A percentile compares a stretch with the other conserved stretches of the same genome.
phyloP scores from a whole-genome alignment of 2,113 vertebrate genomes.

The Holacanthus passer region DNA sequence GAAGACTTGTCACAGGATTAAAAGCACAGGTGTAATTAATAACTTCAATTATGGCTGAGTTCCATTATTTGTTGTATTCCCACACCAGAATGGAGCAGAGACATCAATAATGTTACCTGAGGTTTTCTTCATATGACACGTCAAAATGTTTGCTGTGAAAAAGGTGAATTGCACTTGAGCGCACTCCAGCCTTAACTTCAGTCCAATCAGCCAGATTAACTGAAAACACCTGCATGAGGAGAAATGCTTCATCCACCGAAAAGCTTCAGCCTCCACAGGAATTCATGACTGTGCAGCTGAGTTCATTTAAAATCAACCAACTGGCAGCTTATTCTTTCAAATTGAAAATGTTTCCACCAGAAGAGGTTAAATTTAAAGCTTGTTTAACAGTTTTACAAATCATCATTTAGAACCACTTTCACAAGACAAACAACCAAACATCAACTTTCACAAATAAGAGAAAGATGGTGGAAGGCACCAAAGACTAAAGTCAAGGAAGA shows the following conservation, averaged over 20 bases:
- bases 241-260: background rate
- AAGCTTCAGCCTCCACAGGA: background rate
- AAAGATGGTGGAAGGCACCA: background rate
- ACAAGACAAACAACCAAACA: background rate
- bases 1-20: background rate
- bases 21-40: too few species aligned
- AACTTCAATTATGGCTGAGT: too few species aligned
- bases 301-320: background rate
- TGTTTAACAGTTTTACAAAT: background rate
- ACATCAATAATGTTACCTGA: background rate
- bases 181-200: background rate
- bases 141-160: background rate
- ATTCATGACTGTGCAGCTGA: background rate
- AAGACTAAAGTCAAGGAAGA: background rate
- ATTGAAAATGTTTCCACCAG: too few species aligned
- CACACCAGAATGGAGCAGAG: background rate
- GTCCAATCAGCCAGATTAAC: background rate
- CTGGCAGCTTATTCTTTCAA: too few species aligned
- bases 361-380: background rate
- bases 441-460: background rate
- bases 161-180: background rate
- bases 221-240: background rate
- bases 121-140: background rate
- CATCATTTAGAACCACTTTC: background rate
- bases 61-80: too few species aligned